A percentile compares a stretch with the other conserved stretches of the same genome.
Evolutionary conservation across 1,140 invertebrate species (phyloP).

Genomic region (Drosophila arawakana): DNA sequence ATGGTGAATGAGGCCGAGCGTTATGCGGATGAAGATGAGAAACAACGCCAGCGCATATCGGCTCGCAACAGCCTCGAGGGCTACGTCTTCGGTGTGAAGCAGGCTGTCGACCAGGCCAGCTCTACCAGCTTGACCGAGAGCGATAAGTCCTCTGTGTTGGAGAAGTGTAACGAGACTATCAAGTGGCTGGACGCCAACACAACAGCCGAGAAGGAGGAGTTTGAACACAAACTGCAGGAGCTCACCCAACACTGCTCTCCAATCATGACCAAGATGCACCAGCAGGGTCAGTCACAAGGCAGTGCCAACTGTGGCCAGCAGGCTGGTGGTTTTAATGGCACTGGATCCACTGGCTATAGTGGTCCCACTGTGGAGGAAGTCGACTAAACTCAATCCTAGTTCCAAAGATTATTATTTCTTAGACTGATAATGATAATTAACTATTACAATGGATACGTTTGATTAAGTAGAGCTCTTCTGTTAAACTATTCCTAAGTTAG

Average conservation of each 20-base stretch:
- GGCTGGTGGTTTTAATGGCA: conserved; percentile 85
- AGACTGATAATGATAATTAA: conserved; percentile 31
- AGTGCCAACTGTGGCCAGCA: conserved; percentile 82
- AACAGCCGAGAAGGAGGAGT: conserved; percentile 87
- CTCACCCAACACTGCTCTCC: conserved; percentile 85
- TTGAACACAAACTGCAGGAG: conserved; percentile 86
- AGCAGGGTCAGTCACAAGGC: conserved; percentile 68
- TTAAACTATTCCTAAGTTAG: conserved; percentile 45
- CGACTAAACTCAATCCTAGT: conserved; percentile 85
- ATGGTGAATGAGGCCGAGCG: conserved; percentile 75
- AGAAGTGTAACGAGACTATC: conserved; percentile 86
- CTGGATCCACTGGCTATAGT: too few relatives aligned
- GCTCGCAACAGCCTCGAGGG: conserved; percentile 88
- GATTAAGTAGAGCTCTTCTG: conserved; percentile 7
- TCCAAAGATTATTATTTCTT: neutral
- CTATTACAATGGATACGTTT: neutral
- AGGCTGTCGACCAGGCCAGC: conserved; percentile 85
- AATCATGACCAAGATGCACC: conserved; percentile 87
- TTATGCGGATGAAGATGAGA: conserved; percentile 87
- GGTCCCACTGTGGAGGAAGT: conserved; percentile 90
- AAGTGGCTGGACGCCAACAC: conserved; percentile 88
- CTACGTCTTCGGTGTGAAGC: conserved; percentile 90
- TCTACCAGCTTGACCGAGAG: conserved; percentile 88
- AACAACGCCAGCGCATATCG: conserved; percentile 88
- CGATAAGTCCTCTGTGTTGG: conserved; percentile 87